These are phyloP conservation scores for Parapristionchus giblindavisi DNA, from an alignment of 2,888 invertebrate species.

Conservation along the genomic window DNA sequence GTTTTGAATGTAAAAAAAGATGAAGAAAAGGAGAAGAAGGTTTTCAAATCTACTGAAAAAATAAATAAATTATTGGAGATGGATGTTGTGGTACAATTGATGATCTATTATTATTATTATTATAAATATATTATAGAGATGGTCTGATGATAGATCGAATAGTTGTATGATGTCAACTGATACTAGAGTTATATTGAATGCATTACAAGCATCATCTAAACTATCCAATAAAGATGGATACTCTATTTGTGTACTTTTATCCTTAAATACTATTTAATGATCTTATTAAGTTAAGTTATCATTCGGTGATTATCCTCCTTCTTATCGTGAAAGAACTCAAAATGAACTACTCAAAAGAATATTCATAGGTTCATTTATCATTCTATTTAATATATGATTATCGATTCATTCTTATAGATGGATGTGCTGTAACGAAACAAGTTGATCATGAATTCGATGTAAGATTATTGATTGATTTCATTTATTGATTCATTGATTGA, in stretches of 20 bases:
- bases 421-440: conserved; percentile 24
- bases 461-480: background rate
- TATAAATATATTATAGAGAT: conserved; percentile 11
- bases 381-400: no score
- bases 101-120: background rate
- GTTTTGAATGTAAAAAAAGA: background rate
- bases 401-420: conserved; percentile 1
- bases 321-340: background rate
- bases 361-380: no score
- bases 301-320: conserved; percentile 19
- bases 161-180: background rate
- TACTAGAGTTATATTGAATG: background rate
- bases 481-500: background rate
- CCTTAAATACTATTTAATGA: background rate
- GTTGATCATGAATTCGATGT: conserved; percentile 16
- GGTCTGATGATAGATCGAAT: background rate
- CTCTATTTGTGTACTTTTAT: conserved; percentile 4
- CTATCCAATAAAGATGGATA: background rate
- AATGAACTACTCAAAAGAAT: no score
- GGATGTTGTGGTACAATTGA: no score
- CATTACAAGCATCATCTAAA: background rate
- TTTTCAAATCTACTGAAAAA: no score
- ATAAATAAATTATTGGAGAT: no score
- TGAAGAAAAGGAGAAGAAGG: background rate
- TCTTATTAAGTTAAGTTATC: background rate